Evolutionary conservation across 2,888 invertebrate genomes (phyloP).

Genomic region (Bhutanitis thaidina): DNA sequence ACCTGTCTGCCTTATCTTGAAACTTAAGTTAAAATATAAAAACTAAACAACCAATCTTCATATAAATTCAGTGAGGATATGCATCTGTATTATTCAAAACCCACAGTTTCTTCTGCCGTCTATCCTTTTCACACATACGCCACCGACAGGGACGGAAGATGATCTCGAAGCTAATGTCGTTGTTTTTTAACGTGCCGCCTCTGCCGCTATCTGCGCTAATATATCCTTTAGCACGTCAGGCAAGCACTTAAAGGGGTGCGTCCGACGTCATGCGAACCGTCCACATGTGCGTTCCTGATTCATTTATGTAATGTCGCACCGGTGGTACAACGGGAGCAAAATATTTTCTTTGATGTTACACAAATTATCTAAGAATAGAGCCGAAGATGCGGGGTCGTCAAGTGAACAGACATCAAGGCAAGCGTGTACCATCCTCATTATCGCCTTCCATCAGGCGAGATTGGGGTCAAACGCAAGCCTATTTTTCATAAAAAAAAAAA

Average conservation of each 20-base stretch:
- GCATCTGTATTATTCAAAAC: slow-evolving; percentile 9
- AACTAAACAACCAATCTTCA: background rate
- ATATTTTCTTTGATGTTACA: no score
- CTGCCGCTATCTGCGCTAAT: slow-evolving; percentile 42
- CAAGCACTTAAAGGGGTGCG: slow-evolving; percentile 51
- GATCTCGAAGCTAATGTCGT: slow-evolving; percentile 2
- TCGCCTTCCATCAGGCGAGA: no score
- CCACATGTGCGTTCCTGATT: slow-evolving; percentile 46
- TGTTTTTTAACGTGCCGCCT: slow-evolving; percentile 6
- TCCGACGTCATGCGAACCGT: slow-evolving; percentile 44
- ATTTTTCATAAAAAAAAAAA: no score
- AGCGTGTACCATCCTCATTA: no score
- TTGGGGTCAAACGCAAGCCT: no score
- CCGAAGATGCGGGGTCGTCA: no score
- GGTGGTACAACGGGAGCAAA: slow-evolving; percentile 29
- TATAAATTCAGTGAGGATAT: slow-evolving; percentile 10
- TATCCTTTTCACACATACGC: background rate
- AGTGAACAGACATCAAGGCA: no score
- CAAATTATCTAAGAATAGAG: no score
- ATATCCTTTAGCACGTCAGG: slow-evolving; percentile 57
- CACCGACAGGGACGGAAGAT: background rate
- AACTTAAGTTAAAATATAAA: background rate
- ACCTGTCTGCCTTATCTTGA: no score
- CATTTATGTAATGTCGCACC: slow-evolving; percentile 33
- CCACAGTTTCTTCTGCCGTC: slow-evolving; percentile 4